Evolutionary conservation across 2,797 vertebrate species (phyloP), one percentile per base, ranked within the genome.

Genomic region (Iguana delicatissima): DNA sequence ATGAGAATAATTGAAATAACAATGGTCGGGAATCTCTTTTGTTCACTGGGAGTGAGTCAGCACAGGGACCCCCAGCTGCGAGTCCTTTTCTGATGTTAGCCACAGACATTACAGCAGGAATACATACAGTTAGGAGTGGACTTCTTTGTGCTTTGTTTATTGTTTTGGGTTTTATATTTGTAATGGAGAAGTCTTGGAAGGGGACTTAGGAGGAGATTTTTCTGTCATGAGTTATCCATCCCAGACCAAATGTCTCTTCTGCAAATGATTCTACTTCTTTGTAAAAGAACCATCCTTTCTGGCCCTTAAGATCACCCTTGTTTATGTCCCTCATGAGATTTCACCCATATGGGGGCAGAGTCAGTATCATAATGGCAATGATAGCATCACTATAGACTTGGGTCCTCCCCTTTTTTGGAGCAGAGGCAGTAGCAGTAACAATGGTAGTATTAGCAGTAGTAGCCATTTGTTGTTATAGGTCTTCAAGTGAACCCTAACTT

Each of bases 1-100:
- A 96, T 94, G 93, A 96, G 96, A 95, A 96, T 95, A 96, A 96
- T 94, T 84, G 95, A 94, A 95, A 94, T 92, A 96, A 94, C 93
- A 96, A 92, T 94, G 94, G 92, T 94, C 89, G 95, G 74, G 94
- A 94, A 94, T 96, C 83, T 87, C 69, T 85, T 96, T 96, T 96
- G 93, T 95, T 95, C 81, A 9, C 69, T 89, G 93, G 80, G 92
- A 85, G 62, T 96, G 95, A 96, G 93, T 96, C 95, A 94, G 93
- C 91, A 91, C 83, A 91, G 92, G 73, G 18, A 87, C 42, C 73
- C 35, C 91, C 74, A 86, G 93, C 93, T 95, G 86, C 0, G 29
- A 95, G 92, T 85, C 89, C 46, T 90, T 59, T 87, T 95, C 90
- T 89, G 86, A 90, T 95, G 94, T 94, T 92, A 95, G 86, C 94